Base-by-base conservation (phyloP, 1,140 invertebrate species). In the Cydia amplana region DNA sequence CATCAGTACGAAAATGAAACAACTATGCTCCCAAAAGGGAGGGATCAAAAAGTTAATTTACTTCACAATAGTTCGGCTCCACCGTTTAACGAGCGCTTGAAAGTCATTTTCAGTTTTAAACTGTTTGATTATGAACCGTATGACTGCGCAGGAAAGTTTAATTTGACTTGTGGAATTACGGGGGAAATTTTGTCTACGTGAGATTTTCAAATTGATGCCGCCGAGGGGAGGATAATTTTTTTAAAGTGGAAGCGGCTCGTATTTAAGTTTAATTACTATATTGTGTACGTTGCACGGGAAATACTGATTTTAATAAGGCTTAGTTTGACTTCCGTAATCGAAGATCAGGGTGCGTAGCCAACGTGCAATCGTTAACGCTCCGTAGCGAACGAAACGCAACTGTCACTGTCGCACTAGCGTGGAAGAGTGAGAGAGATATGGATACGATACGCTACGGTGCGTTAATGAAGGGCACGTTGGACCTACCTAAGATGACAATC, bases 31-130 rank as follows among this genome's bases (percentile, higher is more conserved):
- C 46, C 46, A 16, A 0, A 14, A 14, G 46, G 46, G 9, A 51
- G 55, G 55, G 18, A 60, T 60, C 55, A 60, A 60, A 60, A 60
- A 60, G 20, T 23, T 60, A 60, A 60, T 60, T 60, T 23, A 12
- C 55, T 4, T 23, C 55, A 60, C 20, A 23, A 60, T 60, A 60
- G 55, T 60, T 60, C n/a, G 46, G n/a, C 16, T 51, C n/a, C 49
- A 7, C 55, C 55, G 20, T 60, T 60, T 60, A 60, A 60, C 55
- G 55, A 60, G 55, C 55, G 55, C 20, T n/a, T 9, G 20, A 60
- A 46, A 46, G 7, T 60, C 55, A 60, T 60, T 60, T 60, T 12
- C 55, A 23, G 55, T 60, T 60, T 23, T 60, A 60, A 60, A 60
- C 55, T 23, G 18, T 60, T 60, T 23, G 55, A 60, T 60, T 60